Base-by-base conservation (phyloP, 2,797 vertebrate species). In the Spinibarbus caldwelli region DNA sequence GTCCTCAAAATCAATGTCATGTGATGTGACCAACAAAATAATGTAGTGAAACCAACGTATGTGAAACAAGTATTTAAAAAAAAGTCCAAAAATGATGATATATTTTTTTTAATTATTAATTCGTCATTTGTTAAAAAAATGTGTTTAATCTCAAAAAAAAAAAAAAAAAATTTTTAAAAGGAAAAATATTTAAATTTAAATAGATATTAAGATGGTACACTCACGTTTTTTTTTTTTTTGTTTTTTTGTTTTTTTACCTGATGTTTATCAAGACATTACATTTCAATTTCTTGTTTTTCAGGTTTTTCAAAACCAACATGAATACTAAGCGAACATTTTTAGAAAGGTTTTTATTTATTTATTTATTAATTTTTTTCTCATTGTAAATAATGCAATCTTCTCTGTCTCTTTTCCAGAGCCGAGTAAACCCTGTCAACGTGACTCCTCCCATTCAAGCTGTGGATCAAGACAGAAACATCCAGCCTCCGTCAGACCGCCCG, bases 401-500 rank as follows among this genome's bases (percentile, higher is more conserved):
- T 66, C 21, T 15, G 0, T 38, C 23, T 86, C 23, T 82, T 88
- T 87, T 82, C 12, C 93, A 99, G 98, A 95, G 89, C 90, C 96
- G 89, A 82, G 96, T 97, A 89, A 99, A 97, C 90, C 98, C 98
- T 26, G 94, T 99, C 88, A 96, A 97, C 86, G 97, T 99, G 92
- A 97, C 96, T 9, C 98, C 98, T 52, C 91, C 95, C 12, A 98
- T 99, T 88, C 96, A 97, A 93, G 98, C 98, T 68, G 95, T 97
- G 92, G 98, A 99, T 92, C 98, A 99, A 90, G 98, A 99, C 90
- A 92, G 93, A 82, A 97, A 99, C 92, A 98, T 99, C 85, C 97
- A 98, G 81, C 98, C 98, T 67, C 95, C 96, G 0, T 97, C 97
- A 1, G 97, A 98, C 17, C 95, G 96, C 38, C 98, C 98, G 0